Evolutionary conservation across 2,797 vertebrate species (phyloP).

Genomic region (Myotis findleyi): DNA sequence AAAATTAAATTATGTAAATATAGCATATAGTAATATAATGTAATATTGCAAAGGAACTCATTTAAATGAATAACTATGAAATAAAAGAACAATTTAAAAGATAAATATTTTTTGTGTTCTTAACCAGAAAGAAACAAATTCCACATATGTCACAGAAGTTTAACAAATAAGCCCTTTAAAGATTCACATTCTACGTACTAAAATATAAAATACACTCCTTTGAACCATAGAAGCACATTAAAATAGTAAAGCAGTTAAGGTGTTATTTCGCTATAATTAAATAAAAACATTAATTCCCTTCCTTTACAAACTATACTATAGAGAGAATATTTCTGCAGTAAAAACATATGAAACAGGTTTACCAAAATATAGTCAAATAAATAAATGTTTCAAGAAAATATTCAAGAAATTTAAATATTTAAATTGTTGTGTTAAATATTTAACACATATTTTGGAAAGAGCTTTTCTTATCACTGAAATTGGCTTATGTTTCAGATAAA

Average conservation of each 20-base stretch:
- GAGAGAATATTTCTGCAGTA: constrained; percentile 45
- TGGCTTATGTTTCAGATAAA: not conserved
- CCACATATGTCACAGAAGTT: not conserved
- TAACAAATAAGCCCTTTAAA: not conserved
- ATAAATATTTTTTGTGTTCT: not conserved
- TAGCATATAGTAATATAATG: not conserved
- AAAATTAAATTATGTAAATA: not conserved
- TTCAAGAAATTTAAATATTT: constrained; percentile 10
- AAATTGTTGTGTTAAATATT: constrained; percentile 41
- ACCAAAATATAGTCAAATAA: not conserved
- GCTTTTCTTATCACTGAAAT: not conserved
- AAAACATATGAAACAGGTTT: not conserved
- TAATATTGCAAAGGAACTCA: not conserved
- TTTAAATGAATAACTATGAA: constrained; percentile 24
- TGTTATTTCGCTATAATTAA: not conserved
- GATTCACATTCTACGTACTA: not conserved
- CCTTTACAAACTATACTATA: not conserved
- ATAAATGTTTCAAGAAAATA: constrained; percentile 46
- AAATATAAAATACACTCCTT: not conserved
- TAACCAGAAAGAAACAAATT: not conserved
- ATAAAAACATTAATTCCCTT: constrained; percentile 26
- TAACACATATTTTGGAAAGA: not conserved
- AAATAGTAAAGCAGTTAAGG: not conserved
- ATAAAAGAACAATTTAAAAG: constrained; percentile 17
- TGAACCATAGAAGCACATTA: not conserved